Conservation (phyloP, 2,113 vertebrate genomes). For the Rhodinocichla rosea region DNA sequence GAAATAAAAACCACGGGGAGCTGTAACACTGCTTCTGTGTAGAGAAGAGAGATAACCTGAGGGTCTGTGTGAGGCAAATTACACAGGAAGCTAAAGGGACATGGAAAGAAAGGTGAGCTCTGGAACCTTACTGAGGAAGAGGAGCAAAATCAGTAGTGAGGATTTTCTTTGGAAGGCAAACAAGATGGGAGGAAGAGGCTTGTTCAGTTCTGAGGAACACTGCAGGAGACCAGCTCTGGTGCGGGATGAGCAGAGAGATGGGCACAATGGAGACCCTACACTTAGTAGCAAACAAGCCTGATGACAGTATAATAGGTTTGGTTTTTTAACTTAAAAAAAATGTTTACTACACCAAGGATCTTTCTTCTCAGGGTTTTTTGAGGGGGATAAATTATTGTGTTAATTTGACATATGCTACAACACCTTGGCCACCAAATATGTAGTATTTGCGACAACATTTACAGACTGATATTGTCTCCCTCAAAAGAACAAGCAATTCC, state of each 20-base stretch:
- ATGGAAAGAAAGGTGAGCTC: not conserved
- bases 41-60: not conserved
- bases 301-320: not conserved
- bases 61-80: not conserved
- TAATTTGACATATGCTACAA: not conserved
- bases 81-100: not conserved
- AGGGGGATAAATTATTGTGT: not conserved
- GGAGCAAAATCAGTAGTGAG: fast-evolving
- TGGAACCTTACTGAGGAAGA: not conserved
- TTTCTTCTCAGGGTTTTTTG: not conserved
- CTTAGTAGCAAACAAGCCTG: not conserved
- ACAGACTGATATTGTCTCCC: not conserved
- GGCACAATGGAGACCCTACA: not conserved
- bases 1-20: not conserved
- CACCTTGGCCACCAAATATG: not conserved
- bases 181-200: not conserved
- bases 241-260: not conserved
- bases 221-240: not conserved
- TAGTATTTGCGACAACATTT: not conserved
- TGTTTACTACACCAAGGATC: not conserved
- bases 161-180: not conserved
- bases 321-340: not conserved
- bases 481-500: not conserved
- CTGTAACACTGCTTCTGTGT: not conserved
- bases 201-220: not conserved